Percentiles rank a stretch among this genome's conserved stretches.
phyloP scores from a whole-genome alignment of 2,797 vertebrate genomes.

The Micrastur ruficollis region DNA sequence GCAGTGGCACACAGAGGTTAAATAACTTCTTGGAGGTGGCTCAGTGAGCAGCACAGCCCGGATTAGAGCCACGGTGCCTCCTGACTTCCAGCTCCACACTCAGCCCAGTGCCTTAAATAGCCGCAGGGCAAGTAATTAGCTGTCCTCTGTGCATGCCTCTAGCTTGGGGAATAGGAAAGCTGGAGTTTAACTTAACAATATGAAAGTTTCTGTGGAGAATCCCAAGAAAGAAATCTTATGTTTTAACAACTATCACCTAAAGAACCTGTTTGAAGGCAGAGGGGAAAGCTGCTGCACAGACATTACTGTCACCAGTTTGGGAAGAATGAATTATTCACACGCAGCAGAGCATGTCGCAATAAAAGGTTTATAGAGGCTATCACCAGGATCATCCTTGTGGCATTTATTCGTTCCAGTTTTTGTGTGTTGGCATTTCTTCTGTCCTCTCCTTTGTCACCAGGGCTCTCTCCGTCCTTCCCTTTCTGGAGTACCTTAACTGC shows the following conservation, averaged over 20 bases:
- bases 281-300: background rate
- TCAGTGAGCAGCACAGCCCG: background rate
- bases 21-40: background rate
- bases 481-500: background rate
- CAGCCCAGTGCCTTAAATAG: slow-evolving; percentile 19
- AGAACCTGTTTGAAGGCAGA: accelerated
- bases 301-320: background rate
- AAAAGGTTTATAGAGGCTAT: background rate
- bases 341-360: background rate
- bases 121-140: background rate
- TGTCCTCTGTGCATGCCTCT: background rate
- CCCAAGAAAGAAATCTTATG: background rate
- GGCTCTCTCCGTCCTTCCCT: background rate
- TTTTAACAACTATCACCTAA: background rate
- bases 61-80: background rate
- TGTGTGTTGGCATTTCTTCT: slow-evolving; percentile 1
- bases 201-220: background rate
- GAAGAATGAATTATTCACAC: background rate
- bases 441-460: background rate
- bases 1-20: background rate
- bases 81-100: background rate
- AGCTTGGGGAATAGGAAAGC: background rate
- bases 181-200: background rate
- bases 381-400: background rate
- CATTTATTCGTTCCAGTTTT: background rate